These are phyloP conservation scores for Mercenaria mercenaria DNA, from an alignment of 1,140 invertebrate genomes.

Conservation along the genomic window DNA sequence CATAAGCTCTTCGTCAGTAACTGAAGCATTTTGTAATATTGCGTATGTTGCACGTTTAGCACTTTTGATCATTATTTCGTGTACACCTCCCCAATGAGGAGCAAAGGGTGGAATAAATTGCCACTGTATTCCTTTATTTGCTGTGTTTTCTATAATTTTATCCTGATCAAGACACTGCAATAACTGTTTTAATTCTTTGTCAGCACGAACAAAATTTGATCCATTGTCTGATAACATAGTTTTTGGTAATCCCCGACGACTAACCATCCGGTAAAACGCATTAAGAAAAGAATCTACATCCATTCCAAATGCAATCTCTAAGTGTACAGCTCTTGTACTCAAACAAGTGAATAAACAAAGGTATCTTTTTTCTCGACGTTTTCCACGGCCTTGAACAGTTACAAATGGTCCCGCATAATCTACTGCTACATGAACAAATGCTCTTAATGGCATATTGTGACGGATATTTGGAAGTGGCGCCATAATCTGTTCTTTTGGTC, in stretches of 20 bases:
- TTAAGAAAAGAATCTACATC: constrained; percentile 46
- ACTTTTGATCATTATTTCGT: constrained; percentile 46
- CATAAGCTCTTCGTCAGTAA: constrained; percentile 38
- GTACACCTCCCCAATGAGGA: constrained; percentile 57
- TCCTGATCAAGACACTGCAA: background rate
- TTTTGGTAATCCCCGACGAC: constrained; percentile 41
- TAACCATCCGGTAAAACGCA: constrained; percentile 18
- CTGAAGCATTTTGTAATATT: background rate
- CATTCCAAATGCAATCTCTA: constrained; percentile 37
- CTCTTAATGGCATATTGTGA: background rate
- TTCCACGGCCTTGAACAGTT: constrained; percentile 32
- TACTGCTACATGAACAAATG: constrained; percentile 16
- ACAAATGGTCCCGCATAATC: constrained; percentile 63
- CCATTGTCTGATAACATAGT: constrained; percentile 58
- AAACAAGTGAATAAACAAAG: constrained; percentile 60
- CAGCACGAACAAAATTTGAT: constrained; percentile 58
- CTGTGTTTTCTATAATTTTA: background rate
- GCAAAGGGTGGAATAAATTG: constrained; percentile 54
- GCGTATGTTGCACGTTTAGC: constrained; percentile 13
- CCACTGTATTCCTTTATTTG: background rate
- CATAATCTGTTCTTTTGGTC: constrained; percentile 53
- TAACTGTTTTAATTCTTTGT: constrained; percentile 23
- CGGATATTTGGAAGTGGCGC: background rate
- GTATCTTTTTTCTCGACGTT: constrained; percentile 48
- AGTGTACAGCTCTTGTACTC: constrained; percentile 56